A percentile compares a stretch with the other conserved stretches of the same genome.
Evolutionary conservation across 2,797 vertebrate species (phyloP).

Genomic region (Vireo griseus): DNA sequence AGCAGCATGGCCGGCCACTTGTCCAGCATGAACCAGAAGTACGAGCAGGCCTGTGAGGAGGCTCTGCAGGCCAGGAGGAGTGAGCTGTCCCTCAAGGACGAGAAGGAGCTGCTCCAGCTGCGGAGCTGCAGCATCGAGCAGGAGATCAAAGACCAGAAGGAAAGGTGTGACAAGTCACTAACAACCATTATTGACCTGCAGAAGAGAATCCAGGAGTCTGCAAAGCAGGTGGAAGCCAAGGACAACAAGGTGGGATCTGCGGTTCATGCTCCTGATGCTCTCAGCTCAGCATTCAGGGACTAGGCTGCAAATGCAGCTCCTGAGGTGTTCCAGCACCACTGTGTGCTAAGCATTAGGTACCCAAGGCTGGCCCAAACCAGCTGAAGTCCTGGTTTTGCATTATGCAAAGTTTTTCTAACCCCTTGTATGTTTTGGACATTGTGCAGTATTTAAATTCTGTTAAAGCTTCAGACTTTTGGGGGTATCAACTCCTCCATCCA

Average conservation of each 20-base stretch:
- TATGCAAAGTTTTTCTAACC: background rate
- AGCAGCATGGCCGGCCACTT: slow-evolving; percentile 73
- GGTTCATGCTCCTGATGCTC: rapidly evolving
- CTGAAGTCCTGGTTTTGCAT: background rate
- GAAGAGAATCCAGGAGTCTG: slow-evolving; percentile 88
- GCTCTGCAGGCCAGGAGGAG: slow-evolving; percentile 71
- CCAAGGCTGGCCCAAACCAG: background rate
- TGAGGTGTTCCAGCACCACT: background rate
- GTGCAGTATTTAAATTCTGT: background rate
- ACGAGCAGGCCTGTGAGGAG: slow-evolving; percentile 77
- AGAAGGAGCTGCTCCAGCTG: slow-evolving; percentile 80
- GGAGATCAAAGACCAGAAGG: slow-evolving; percentile 89
- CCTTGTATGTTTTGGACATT: rapidly evolving
- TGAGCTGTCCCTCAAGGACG: slow-evolving; percentile 73
- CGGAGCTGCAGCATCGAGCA: slow-evolving; percentile 82
- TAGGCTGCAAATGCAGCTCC: background rate
- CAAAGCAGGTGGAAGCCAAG: slow-evolving; percentile 91
- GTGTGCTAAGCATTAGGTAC: background rate
- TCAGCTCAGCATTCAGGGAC: background rate
- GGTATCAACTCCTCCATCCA: rapidly evolving
- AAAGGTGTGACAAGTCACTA: slow-evolving; percentile 86
- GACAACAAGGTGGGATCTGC: slow-evolving; percentile 87
- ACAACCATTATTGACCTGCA: slow-evolving; percentile 87
- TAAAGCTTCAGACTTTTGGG: background rate
- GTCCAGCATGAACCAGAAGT: slow-evolving; percentile 70